Evolutionary conservation across 2,113 vertebrate species (phyloP).

Genomic region (Anolis carolinensis): DNA sequence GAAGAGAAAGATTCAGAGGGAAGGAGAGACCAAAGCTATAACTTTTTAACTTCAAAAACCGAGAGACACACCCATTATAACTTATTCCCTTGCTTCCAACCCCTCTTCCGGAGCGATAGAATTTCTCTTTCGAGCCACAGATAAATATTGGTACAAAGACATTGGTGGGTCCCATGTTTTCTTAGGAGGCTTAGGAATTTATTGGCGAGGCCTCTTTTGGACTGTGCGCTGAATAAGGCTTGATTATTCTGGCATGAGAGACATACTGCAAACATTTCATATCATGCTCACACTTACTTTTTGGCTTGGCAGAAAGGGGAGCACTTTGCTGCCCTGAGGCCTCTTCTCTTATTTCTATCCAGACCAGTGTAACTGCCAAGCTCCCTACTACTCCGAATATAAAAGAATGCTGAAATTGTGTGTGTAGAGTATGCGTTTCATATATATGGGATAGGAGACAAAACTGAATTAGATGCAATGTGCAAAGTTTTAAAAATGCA

Average conservation of each 20-base stretch:
- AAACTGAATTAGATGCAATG: not conserved
- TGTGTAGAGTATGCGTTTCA: no score
- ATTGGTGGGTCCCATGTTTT: slow-evolving; percentile 26
- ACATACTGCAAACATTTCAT: slow-evolving; percentile 22
- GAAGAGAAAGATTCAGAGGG: not conserved
- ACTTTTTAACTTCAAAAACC: not conserved
- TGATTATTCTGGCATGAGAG: slow-evolving; percentile 31
- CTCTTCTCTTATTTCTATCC: slow-evolving; percentile 1
- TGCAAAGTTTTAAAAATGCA: not conserved
- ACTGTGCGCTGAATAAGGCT: not conserved
- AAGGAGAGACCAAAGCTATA: not conserved
- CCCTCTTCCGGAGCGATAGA: not conserved
- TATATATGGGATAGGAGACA: no score
- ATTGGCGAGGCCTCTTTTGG: slow-evolving; percentile 4
- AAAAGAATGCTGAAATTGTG: not conserved
- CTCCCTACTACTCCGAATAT: not conserved
- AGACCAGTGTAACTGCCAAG: not conserved
- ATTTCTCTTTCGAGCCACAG: slow-evolving; percentile 11
- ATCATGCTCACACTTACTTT: slow-evolving; percentile 9
- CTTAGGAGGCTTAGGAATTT: slow-evolving; percentile 11
- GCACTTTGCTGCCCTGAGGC: not conserved
- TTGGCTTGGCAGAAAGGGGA: slow-evolving; percentile 23
- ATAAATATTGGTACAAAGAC: slow-evolving; percentile 27
- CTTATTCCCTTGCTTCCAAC: not conserved
- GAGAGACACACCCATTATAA: not conserved